Percentiles rank a stretch among this genome's conserved stretches.
Evolutionary conservation across 2,888 invertebrate genomes (phyloP).

Genomic region (Euzophera pinguis): DNA sequence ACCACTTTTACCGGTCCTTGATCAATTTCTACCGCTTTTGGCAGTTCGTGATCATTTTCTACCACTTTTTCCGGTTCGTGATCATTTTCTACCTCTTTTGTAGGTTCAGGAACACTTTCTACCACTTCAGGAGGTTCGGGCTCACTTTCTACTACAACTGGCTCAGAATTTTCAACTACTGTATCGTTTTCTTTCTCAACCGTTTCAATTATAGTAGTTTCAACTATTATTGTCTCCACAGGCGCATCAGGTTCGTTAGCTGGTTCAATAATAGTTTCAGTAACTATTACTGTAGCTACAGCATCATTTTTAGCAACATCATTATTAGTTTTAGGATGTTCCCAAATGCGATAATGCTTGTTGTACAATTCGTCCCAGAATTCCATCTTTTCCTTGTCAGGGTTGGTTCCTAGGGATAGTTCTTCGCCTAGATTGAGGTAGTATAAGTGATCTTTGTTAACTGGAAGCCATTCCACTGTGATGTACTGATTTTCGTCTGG

Average conservation of each 20-base stretch:
- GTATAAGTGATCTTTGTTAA: slow-evolving; percentile 55
- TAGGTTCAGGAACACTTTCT: not conserved
- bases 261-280: slow-evolving; percentile 23
- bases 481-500: slow-evolving; percentile 64
- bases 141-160: not conserved
- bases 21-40: slow-evolving; percentile 4
- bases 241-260: slow-evolving; percentile 18
- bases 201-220: slow-evolving; percentile 14
- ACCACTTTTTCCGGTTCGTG: slow-evolving; percentile 9
- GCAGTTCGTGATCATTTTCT: slow-evolving; percentile 1
- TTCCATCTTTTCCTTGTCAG: slow-evolving; percentile 61
- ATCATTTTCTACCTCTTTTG: slow-evolving; percentile 6
- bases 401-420: slow-evolving; percentile 48
- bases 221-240: not conserved
- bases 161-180: slow-evolving; percentile 8
- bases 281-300: not conserved
- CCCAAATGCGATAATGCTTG: slow-evolving; percentile 64
- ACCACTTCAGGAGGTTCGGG: slow-evolving; percentile 7
- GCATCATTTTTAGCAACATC: slow-evolving; percentile 25
- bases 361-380: slow-evolving; percentile 64
- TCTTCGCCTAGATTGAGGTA: slow-evolving; percentile 56
- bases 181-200: slow-evolving; percentile 12
- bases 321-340: slow-evolving; percentile 40
- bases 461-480: slow-evolving; percentile 62
- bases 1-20: slow-evolving; percentile 6